Base-by-base conservation (phyloP, 2,113 vertebrate genomes). In the Dolichotis patagonum region DNA sequence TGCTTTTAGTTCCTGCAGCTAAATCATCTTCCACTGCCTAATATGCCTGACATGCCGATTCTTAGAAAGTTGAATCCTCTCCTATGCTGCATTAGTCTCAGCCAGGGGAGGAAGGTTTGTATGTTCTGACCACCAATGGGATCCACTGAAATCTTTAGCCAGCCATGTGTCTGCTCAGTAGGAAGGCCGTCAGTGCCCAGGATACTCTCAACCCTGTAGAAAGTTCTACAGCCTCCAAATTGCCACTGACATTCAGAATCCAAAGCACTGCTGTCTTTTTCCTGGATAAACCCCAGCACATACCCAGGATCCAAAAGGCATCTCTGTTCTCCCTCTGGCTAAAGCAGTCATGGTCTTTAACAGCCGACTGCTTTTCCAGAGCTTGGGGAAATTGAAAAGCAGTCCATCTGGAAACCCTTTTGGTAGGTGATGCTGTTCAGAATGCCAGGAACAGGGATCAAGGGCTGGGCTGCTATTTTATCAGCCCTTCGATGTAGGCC, bases 101-200 rank as follows among this genome's bases (percentile, higher is more conserved):
- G 85, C 91, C 49, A 83, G 52, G 38, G 62, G 84, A 91, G 22
- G 49, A 94, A 96, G 67, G 63, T 32, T 85, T 60, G n/a, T n/a
- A 54, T 86, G 94, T 88, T 90, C 83, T 32, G 19, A 69, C 90
- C 92, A 92, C 93, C 86, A 91, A 52, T n/a, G 54, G 94, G 94
- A 94, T 95, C 80, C 75, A 91, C 91, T n/a, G 5, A 91, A 80
- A 78, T 94, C 94, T 97, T 97, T 84, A 95, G 84, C 43, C 62
- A 96, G 65, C 93, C 96, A 97, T 89, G 91, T 97, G 93, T 91
- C 86, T 89, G 56, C 89, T 77, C 85, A 67, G 62, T 78, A 94
- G 95, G 94, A 97, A 95, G 49, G 43, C 67, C 94, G 32, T 83
- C 86, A 43, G 83, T 93, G 77, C 81, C 89, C 88, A 91, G 82